Conservation (phyloP, 1,140 invertebrate genomes). For the Himalopsyche phryganea region DNA sequence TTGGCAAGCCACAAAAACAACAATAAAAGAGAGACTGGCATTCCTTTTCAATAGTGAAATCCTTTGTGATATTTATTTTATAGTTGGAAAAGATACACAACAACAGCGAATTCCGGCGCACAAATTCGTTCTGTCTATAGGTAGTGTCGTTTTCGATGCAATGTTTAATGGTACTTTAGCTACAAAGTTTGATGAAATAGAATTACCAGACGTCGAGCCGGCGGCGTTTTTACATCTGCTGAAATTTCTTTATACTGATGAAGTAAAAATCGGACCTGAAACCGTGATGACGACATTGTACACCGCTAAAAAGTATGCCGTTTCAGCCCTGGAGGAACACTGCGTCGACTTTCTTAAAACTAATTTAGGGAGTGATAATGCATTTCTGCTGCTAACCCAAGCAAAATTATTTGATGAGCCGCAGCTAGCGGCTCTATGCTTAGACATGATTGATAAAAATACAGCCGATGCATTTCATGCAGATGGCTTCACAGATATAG, state of each 20-base stretch:
- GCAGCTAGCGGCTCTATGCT: conserved; percentile 69
- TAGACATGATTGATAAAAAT: conserved; percentile 84
- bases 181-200: conserved; percentile 67
- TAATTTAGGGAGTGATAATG: conserved; percentile 78
- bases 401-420: conserved; percentile 81
- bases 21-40: conserved; percentile 71
- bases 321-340: conserved; percentile 76
- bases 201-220: conserved; percentile 81
- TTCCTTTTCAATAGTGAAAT: conserved; percentile 81
- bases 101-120: conserved; percentile 77
- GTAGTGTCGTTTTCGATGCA: conserved; percentile 82
- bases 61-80: conserved; percentile 75
- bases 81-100: conserved; percentile 69
- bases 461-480: conserved; percentile 77
- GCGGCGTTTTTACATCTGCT: conserved; percentile 69
- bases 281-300: conserved; percentile 86
- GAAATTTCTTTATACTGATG: conserved; percentile 78
- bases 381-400: conserved; percentile 78
- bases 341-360: conserved; percentile 83
- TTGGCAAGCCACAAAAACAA: conserved; percentile 68
- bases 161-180: conserved; percentile 80
- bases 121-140: conserved; percentile 78
- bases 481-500: conserved; percentile 86
- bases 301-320: conserved; percentile 85
- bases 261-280: conserved; percentile 81